Evolutionary conservation across 2,888 invertebrate genomes (phyloP), one percentile per base, ranked within the genome.

Genomic region (Agelastica alni): DNA sequence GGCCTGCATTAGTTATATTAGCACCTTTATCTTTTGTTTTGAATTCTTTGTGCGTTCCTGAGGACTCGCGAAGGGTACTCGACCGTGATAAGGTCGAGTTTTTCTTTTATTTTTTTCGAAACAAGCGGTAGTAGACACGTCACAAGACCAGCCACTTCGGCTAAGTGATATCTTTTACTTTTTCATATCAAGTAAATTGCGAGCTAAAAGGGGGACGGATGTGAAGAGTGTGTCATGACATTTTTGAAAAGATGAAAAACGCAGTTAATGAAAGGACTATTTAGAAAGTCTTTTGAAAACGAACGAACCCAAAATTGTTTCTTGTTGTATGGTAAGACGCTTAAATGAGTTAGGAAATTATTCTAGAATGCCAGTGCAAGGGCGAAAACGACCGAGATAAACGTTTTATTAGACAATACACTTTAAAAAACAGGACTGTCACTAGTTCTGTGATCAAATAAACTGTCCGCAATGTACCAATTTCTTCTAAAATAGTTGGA

Each of bases 11-110:
- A 59, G 59, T 56, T 62, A 59, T 64, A 64, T 64, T 64, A 64
- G 64, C 62, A 62, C 63, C 61, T 64, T 64, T 63, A 62, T 59
- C 62, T 64, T 61, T 63, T 66, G 66, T 65, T 61, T 62, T 59
- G 61, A 45, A 54, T 63, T 56, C 62, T 63, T 62, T 62, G 62
- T 65, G 52, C 56, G n/a, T n/a, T 53, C 52, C 54, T 53, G 59
- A 57, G 49, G 56, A 32, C 52, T 39, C 56, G 41, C 53, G 46
- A 45, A 52, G 60, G 53, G 52, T 51, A 34, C 55, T 58, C 39
- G 7, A 13, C 14, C 16, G 30, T 46, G 53, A 58, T 59, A 59
- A 59, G 57, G 61, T 59, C 56, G 59, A 61, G 61, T 49, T 49
- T 48, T 51, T 48, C 42, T 30, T 31, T 32, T 48, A 18, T 31